A percentile compares a stretch with the other conserved stretches of the same genome.
These are phyloP conservation scores for Formica exsecta DNA, from an alignment of 1,140 invertebrate genomes.

Conservation along the genomic window DNA sequence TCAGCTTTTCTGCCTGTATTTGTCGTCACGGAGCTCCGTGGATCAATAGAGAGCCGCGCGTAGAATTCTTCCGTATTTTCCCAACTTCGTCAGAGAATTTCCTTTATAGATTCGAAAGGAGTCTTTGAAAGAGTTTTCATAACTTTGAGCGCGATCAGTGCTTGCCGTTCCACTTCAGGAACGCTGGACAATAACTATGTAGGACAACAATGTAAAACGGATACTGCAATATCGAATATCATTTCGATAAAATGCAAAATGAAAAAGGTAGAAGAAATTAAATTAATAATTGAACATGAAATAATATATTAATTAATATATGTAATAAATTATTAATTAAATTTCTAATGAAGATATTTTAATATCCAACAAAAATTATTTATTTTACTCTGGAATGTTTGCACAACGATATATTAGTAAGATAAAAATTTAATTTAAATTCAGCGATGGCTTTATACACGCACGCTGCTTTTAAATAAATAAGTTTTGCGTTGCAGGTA, in stretches of 20 bases:
- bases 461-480: background rate
- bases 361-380: background rate
- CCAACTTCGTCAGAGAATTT: background rate
- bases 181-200: conserved; percentile 29
- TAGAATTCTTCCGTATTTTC: conserved; percentile 49
- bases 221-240: conserved; percentile 1
- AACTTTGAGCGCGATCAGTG: conserved; percentile 41
- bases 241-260: background rate
- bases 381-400: background rate
- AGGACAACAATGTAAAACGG: conserved; percentile 33
- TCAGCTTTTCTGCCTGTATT: conserved; percentile 33
- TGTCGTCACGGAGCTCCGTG: conserved; percentile 19
- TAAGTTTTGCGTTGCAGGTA: background rate
- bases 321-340: background rate
- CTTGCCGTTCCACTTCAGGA: conserved; percentile 36
- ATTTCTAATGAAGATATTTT: background rate
- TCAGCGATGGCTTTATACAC: background rate
- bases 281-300: conserved; percentile 11
- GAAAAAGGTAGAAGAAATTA: background rate
- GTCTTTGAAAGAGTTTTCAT: conserved; percentile 42
- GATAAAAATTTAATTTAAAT: background rate
- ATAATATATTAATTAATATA: background rate
- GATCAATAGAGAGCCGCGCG: conserved; percentile 45
- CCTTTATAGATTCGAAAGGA: conserved; percentile 45
- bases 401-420: background rate